These are phyloP conservation scores for Dendroctonus ponderosae DNA, from an alignment of 1,140 invertebrate genomes.

Conservation along the genomic window DNA sequence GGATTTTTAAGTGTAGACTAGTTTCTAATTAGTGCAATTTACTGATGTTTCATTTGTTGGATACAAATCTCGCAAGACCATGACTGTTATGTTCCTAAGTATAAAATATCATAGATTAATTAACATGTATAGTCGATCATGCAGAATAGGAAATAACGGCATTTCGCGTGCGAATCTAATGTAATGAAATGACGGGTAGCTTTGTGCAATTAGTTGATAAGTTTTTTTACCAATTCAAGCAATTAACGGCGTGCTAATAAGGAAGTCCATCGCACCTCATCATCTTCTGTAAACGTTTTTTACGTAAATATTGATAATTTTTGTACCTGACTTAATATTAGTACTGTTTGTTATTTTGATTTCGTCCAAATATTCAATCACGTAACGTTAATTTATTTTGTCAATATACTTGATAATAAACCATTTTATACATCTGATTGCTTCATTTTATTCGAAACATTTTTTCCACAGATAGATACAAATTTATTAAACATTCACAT, in stretches of 20 bases:
- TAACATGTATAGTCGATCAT: too few species aligned
- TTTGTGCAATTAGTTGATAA: conserved; percentile 8
- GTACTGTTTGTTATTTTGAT: conserved; percentile 33
- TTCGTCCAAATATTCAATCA: conserved; percentile 37
- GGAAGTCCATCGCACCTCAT: neutral
- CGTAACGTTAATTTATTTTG: conserved; percentile 1
- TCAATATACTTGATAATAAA: neutral
- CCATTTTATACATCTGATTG: conserved; percentile 12
- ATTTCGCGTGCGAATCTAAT: too few species aligned
- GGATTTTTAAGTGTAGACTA: too few species aligned
- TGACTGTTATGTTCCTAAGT: conserved; percentile 38
- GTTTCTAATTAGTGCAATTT: too few species aligned
- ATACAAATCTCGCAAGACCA: conserved; percentile 33
- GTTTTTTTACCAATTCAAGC: conserved; percentile 1
- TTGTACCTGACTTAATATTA: conserved; percentile 35
- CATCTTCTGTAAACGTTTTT: neutral
- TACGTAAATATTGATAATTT: conserved; percentile 8
- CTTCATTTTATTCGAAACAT: neutral
- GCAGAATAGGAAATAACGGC: too few species aligned
- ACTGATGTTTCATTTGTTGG: neutral
- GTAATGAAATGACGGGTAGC: neutral
- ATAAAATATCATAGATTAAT: neutral
- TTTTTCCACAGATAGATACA: too few species aligned
- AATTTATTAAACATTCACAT: too few species aligned
- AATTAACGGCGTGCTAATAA: neutral